Evolutionary conservation across 2,797 vertebrate species (phyloP).

Genomic region (Strix occidentalis): DNA sequence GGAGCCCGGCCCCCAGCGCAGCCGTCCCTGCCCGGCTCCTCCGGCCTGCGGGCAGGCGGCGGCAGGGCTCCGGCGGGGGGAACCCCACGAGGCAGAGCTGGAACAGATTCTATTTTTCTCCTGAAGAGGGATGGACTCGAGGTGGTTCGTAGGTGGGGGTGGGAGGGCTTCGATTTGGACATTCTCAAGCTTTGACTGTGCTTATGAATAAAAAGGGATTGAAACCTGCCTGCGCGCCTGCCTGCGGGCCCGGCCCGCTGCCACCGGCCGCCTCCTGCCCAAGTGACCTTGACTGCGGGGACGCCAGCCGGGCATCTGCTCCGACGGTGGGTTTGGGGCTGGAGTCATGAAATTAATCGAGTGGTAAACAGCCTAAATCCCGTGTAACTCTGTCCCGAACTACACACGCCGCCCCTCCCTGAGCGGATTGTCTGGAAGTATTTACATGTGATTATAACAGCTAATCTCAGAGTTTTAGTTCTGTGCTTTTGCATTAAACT

Average conservation of each 20-base stretch:
- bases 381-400: slow-evolving; percentile 40
- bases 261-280: accelerated
- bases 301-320: not conserved
- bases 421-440: slow-evolving; percentile 48
- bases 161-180: not conserved
- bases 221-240: not conserved
- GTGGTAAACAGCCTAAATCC: slow-evolving; percentile 65
- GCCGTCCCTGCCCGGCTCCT: not conserved
- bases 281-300: slow-evolving; percentile 53
- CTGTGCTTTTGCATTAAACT: slow-evolving; percentile 16
- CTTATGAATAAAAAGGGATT: slow-evolving; percentile 63
- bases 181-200: slow-evolving; percentile 29
- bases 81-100: not conserved
- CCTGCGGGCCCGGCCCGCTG: no score
- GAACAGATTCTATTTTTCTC: slow-evolving; percentile 51
- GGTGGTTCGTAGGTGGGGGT: not conserved
- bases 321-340: not conserved
- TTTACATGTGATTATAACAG: slow-evolving; percentile 69
- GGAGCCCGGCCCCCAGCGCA: not conserved
- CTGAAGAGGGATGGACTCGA: not conserved
- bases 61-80: not conserved
- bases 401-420: slow-evolving; percentile 1
- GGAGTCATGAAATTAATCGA: slow-evolving; percentile 29
- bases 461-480: slow-evolving; percentile 50
- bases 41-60: slow-evolving; percentile 46